Conservation (phyloP, 2,113 vertebrate species). For the Dinomys branickii region DNA sequence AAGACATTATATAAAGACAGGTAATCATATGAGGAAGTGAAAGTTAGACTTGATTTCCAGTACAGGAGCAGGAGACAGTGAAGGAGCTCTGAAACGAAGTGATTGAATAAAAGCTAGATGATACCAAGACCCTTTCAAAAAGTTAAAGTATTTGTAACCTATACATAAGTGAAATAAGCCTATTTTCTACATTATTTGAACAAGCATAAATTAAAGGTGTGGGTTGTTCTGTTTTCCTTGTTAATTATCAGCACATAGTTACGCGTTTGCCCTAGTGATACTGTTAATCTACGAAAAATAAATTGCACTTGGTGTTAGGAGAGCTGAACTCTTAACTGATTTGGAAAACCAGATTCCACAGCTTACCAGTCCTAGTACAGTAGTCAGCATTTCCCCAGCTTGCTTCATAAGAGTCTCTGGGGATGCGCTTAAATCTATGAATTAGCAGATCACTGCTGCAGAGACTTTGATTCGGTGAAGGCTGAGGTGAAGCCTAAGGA, state of each 20-base stretch:
- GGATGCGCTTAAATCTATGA: not conserved
- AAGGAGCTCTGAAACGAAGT: not conserved
- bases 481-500: not conserved
- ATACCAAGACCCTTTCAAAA: not conserved
- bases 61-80: not conserved
- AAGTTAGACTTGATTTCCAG: not conserved
- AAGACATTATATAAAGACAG: not conserved
- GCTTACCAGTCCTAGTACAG: not conserved
- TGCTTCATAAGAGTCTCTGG: not conserved
- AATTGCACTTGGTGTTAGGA: not conserved
- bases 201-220: not conserved
- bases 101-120: not conserved
- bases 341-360: conserved; percentile 11
- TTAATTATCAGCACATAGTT: not conserved
- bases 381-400: not conserved
- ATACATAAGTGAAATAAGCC: not conserved
- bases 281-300: not conserved
- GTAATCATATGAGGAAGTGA: not conserved
- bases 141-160: conserved; percentile 40
- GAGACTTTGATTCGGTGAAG: not conserved
- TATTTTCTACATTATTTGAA: not conserved
- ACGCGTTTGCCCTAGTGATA: not conserved
- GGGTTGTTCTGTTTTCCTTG: not conserved
- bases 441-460: not conserved
- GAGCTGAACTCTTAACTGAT: not conserved